These are phyloP conservation scores for Leptopilina myrica DNA, from an alignment of 2,888 invertebrate species.

Conservation along the genomic window DNA sequence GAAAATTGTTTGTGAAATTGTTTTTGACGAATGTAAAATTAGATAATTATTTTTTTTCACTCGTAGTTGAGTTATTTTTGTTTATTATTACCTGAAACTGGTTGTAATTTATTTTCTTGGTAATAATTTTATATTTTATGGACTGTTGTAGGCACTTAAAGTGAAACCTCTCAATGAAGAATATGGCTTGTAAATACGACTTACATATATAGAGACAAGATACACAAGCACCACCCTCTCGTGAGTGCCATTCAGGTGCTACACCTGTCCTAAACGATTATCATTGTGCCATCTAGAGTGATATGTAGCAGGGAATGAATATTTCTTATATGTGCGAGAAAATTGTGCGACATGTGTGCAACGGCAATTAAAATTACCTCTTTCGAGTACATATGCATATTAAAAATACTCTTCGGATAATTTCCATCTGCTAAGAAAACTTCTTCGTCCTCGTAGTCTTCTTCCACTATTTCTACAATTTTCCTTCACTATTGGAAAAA, in stretches of 20 bases:
- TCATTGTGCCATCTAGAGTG: conserved; percentile 28
- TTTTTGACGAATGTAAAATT: neutral
- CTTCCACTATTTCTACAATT: too few species aligned
- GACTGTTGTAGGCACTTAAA: conserved; percentile 14
- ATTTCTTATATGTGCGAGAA: conserved; percentile 19
- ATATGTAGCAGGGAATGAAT: conserved; percentile 26
- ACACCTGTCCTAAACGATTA: conserved; percentile 34
- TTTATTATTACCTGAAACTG: conserved; percentile 9
- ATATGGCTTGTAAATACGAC: conserved; percentile 34
- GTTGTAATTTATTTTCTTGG: conserved; percentile 20
- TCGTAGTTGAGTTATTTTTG: neutral
- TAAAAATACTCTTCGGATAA: too few species aligned
- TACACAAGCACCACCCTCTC: conserved; percentile 18
- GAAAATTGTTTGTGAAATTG: too few species aligned
- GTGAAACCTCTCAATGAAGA: conserved; percentile 32
- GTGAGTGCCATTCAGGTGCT: conserved; percentile 16
- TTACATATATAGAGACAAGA: neutral
- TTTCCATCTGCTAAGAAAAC: too few species aligned
- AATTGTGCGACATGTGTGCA: conserved; percentile 23
- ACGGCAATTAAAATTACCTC: conserved; percentile 20
- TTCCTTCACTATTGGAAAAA: too few species aligned
- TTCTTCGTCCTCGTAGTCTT: too few species aligned
- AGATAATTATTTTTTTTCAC: neutral
- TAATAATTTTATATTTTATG: conserved; percentile 32
- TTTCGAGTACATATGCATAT: neutral